Evolutionary conservation across 2,888 invertebrate species (phyloP), one percentile per base, ranked within the genome.

Genomic region (Megaustenia siamemsis): DNA sequence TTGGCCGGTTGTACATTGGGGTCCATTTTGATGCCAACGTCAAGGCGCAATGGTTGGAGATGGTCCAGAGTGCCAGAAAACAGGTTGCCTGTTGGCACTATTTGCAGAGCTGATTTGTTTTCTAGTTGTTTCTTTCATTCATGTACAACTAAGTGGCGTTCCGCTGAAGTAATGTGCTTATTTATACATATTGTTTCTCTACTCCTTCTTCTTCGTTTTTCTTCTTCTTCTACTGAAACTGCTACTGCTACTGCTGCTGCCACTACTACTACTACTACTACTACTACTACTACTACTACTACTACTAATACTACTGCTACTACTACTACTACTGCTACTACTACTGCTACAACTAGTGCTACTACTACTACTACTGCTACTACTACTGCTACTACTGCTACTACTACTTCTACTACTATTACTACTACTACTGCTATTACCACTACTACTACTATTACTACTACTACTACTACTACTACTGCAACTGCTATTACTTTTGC

Each of bases 1-100:
- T 92, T 78, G 92, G 92, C 69, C 90, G 91, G 43, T 83, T 90
- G 24, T 92, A 92, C 83, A 73, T 91, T 8, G 92, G 92, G 24
- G 86, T 88, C 79, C 89, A 89, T 87, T 91, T 92, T 86, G 90
- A 90, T 82, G 56, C 83, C 5, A 86, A 85, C n/a, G 88, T 90
- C 24, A 87, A 88, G 75, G 90, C 89, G 15, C 92, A 92, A 76
- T 92, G 92, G 92, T 77, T 86, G 53, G 90, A 90, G 86, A 92
- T 92, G 92, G 87, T 90, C 21, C 87, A 89, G 21, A 90, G 90
- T 71, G 89, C 92, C 6, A 79, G 92, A 21, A 91, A 91, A 86
- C 91, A 91, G 71, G 89, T 92, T n/a, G 89, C 90, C 24, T 87
- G 89, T 68, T 90, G 91, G 88, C 91, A 91, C 83, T 89, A 89